A percentile compares a stretch with the other conserved stretches of the same genome.
Conservation (phyloP, 2,797 vertebrate genomes). For the Spinibarbus caldwelli region DNA sequence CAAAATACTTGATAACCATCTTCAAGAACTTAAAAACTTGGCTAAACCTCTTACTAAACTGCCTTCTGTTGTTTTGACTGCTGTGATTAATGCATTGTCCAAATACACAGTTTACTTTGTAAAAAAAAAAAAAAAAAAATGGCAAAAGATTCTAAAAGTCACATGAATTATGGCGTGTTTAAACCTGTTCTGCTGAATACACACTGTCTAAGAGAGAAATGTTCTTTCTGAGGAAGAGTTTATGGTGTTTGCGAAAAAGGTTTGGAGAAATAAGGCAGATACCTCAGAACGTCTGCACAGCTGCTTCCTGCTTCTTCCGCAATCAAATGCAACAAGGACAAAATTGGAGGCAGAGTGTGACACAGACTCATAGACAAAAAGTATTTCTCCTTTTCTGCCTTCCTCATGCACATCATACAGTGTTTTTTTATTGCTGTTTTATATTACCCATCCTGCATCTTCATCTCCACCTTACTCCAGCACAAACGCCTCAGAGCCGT, state of each 20-base stretch:
- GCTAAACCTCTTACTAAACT: constrained; percentile 1
- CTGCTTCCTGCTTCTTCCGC: constrained; percentile 11
- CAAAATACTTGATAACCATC: constrained; percentile 19
- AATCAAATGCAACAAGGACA: background rate
- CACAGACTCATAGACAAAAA: constrained; percentile 14
- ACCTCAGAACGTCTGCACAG: constrained; percentile 25
- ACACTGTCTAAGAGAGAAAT: background rate
- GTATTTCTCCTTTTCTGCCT: constrained; percentile 43
- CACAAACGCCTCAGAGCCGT: constrained; percentile 51
- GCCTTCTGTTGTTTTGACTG: constrained; percentile 13
- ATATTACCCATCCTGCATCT: constrained; percentile 54
- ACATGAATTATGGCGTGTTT: background rate
- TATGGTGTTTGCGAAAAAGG: constrained; percentile 63
- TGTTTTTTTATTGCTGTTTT: constrained; percentile 54
- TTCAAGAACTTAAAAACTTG: constrained; percentile 6
- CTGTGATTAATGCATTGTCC: background rate
- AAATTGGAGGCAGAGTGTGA: background rate
- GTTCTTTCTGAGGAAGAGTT: background rate
- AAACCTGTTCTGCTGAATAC: background rate
- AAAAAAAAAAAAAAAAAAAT: background rate
- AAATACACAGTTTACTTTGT: background rate
- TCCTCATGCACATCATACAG: constrained; percentile 46
- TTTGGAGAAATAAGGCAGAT: constrained; percentile 70
- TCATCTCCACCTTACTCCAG: constrained; percentile 50
- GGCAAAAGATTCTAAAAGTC: background rate